phyloP scores from a whole-genome alignment of 2,888 invertebrate species.

The Hanleya hanleyi region DNA sequence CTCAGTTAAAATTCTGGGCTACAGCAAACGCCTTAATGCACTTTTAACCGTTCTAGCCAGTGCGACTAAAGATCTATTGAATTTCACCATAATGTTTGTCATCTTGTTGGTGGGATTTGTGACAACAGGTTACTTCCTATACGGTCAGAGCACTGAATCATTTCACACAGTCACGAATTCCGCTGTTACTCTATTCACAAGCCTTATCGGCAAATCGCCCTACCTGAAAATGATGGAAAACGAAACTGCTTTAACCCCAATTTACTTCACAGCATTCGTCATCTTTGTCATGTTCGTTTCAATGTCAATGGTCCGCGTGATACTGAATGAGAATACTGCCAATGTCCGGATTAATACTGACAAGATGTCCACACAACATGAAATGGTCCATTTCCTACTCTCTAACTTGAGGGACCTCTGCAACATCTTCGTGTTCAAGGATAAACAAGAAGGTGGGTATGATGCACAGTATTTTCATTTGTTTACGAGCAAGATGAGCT shows the following conservation, averaged over 20 bases:
- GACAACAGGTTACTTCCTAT: conserved; percentile 55
- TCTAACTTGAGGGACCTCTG: not conserved
- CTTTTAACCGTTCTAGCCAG: not conserved
- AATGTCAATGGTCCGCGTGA: not conserved
- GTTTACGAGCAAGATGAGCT: no score
- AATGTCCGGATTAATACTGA: not conserved
- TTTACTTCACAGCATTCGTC: not conserved
- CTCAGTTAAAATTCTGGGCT: not conserved
- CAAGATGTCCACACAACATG: not conserved
- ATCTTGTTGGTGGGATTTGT: conserved; percentile 63
- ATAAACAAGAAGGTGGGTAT: no score
- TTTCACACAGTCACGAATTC: conserved; percentile 46
- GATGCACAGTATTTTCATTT: no score
- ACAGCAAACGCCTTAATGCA: not conserved
- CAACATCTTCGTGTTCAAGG: no score
- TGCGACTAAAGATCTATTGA: conserved; percentile 59
- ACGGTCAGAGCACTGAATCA: conserved; percentile 43
- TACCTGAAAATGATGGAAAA: not conserved
- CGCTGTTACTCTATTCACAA: conserved; percentile 47
- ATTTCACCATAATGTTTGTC: conserved; percentile 71
- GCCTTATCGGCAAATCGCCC: not conserved
- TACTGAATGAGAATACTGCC: not conserved
- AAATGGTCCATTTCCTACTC: not conserved
- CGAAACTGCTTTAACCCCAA: not conserved
- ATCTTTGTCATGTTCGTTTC: not conserved